These are phyloP conservation scores for Dryococelus australis DNA, from an alignment of 2,888 invertebrate genomes.

Conservation along the genomic window DNA sequence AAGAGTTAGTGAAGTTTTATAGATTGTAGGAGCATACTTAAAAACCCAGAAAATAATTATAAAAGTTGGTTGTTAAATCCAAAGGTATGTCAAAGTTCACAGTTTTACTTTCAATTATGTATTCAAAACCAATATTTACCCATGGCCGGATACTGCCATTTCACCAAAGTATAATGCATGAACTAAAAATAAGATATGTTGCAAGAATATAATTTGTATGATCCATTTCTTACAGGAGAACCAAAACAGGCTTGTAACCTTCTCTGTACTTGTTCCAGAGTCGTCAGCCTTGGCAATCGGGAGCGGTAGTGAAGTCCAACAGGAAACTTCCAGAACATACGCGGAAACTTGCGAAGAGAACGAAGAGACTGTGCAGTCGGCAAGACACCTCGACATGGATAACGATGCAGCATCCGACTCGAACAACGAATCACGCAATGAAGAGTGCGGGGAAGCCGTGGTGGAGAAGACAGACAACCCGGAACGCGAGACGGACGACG, in stretches of 20 bases:
- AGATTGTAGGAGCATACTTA: too few relatives aligned
- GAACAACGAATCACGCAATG: neutral
- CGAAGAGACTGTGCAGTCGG: neutral
- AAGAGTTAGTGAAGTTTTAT: too few relatives aligned
- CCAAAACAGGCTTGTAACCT: neutral
- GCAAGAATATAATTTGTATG: neutral
- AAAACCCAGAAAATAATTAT: too few relatives aligned
- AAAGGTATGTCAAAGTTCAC: too few relatives aligned
- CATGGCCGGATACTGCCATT: too few relatives aligned
- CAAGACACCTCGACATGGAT: neutral
- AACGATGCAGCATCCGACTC: neutral
- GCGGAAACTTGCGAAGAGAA: slow-evolving; percentile 28
- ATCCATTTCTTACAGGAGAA: neutral
- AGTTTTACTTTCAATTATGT: too few relatives aligned
- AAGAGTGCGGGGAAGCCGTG: neutral
- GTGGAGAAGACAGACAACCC: neutral
- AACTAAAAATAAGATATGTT: neutral
- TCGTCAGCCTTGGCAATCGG: slow-evolving; percentile 30
- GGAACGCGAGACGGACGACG: neutral
- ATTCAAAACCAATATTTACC: too few relatives aligned
- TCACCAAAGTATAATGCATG: too few relatives aligned
- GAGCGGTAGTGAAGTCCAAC: slow-evolving; percentile 32
- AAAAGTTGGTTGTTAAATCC: too few relatives aligned
- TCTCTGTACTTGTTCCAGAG: slow-evolving; percentile 26
- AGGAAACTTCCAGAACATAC: slow-evolving; percentile 41